Base-by-base conservation (phyloP, 1,140 invertebrate genomes). In the Drosophila bocki region DNA sequence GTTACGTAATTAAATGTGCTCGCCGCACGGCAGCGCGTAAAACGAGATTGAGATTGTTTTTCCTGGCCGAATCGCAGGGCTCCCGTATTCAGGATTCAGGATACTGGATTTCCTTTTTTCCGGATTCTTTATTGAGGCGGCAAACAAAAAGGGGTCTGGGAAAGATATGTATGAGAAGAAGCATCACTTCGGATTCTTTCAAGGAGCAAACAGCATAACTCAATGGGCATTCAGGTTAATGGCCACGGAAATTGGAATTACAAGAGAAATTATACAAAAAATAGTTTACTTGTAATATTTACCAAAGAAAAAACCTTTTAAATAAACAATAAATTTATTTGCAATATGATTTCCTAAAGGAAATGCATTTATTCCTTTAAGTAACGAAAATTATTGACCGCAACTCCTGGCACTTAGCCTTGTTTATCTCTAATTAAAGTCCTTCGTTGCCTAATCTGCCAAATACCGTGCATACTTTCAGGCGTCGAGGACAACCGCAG, bases 1-100 rank as follows among this genome's bases (percentile, higher is more conserved):
- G 80, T 77, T 71, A 65, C 69, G 77, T 71, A 75, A 88, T 87
- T 86, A 82, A 86, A 86, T 85, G 76, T 80, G 57, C 39, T 76
- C 60, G 37, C 53, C 57, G 45, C 58, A 61, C 37, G 32, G 64
- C 75, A 70, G 51, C 64, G 57, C 75, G 57, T 58, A 51, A 75
- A 86, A 80, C 71, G 64, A 84, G 62, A 80, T 80, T 80, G 81
- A 68, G 76, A 77, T 80, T 69, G 62, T 61, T 71, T 77, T 64
- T 51, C 26, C 51, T 65, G 22, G 13, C 17, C 50, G 47, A 54
- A 54, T 37, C 17, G 17, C 51, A 13, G 17, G 17, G 11, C 32
- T 35, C 32, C 51, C 7, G 51, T 8, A 39, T 13, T 35, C 47
- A 5, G 22, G 47, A 48, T 15, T 54, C 51, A 29, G 47, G 26